Base-by-base conservation (phyloP, 1,140 invertebrate species). In the Hyphantria cunea region DNA sequence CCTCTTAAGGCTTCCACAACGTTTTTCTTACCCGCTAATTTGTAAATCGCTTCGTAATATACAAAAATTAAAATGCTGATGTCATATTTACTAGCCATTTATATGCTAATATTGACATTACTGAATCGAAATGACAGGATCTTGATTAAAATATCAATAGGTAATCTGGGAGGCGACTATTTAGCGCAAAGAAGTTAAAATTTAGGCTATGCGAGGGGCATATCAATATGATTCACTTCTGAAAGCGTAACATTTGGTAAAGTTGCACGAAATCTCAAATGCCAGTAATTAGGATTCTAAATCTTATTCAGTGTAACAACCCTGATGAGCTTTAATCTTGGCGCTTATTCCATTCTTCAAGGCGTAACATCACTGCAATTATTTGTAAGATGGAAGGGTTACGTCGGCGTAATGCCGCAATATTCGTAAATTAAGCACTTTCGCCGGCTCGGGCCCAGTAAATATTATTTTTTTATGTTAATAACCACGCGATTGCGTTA, bases 391-490 rank as follows among this genome's bases (percentile, higher is more conserved):
- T 56, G 72, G 70, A 89, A 88, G 84, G 84, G 86, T 88, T 86
- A 81, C 73, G 74, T 61, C 59, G 64, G 72, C 63, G 66, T 89
- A 86, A 90, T 86, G 79, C 80, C 74, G 81, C 84, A 86, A 86
- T 89, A 86, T 89, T 86, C 82, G 75, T 89, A 84, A 89, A 88
- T 88, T 86, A 88, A 89, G 83, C 79, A 75, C 73, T 71, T 70
- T 75, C 70, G 48, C 72, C 37, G 68, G 64, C 62, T 68, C 64
- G 77, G 72, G 72, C 67, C 73, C 72, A 72, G 84, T 89, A 86
- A 89, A 89, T 88, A 90, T 89, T 90, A 90, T 89, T 90, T 90
- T 90, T 90, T 90, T 90, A 90, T 90, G 88, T 88, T 89, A 90
- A 90, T 90, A 73, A 85, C 80, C 73, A 61, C 71, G 80, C 80